Evolutionary conservation across 2,113 vertebrate species (phyloP).

Genomic region (Terrapene triunguis): DNA sequence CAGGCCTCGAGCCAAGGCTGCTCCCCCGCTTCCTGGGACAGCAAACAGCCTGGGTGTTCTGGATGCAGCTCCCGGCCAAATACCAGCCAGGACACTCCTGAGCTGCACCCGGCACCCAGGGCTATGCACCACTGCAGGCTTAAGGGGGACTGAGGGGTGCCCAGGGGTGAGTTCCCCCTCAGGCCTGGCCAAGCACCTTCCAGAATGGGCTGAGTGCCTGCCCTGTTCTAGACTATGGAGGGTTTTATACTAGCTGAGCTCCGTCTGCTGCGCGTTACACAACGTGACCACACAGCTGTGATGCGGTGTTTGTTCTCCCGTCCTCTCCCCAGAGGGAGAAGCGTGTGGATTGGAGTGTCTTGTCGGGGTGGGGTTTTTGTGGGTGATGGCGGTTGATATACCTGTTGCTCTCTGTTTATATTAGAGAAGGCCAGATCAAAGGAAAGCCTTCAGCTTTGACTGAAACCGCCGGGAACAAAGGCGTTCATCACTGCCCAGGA

Average conservation of each 20-base stretch:
- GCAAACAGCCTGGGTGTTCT: not conserved
- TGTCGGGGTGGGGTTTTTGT: not conserved
- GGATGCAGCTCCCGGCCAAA: not conserved
- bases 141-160: not conserved
- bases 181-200: not conserved
- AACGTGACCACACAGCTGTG: not conserved
- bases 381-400: not conserved
- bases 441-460: not conserved
- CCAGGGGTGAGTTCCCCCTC: not conserved
- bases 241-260: not conserved
- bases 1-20: not conserved
- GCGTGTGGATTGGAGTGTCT: not conserved
- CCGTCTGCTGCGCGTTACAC: too few species aligned
- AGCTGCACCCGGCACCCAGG: not conserved
- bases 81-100: not conserved
- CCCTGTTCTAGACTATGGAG: not conserved
- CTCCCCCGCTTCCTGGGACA: not conserved
- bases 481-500: not conserved
- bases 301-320: not conserved
- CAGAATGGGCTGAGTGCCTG: not conserved
- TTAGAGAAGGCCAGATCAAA: not conserved
- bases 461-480: not conserved
- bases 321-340: not conserved
- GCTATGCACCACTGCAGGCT: not conserved
- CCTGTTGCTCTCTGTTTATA: not conserved